Evolutionary conservation across 1,140 invertebrate species (phyloP).

Genomic region (Listronotus oregonensis): DNA sequence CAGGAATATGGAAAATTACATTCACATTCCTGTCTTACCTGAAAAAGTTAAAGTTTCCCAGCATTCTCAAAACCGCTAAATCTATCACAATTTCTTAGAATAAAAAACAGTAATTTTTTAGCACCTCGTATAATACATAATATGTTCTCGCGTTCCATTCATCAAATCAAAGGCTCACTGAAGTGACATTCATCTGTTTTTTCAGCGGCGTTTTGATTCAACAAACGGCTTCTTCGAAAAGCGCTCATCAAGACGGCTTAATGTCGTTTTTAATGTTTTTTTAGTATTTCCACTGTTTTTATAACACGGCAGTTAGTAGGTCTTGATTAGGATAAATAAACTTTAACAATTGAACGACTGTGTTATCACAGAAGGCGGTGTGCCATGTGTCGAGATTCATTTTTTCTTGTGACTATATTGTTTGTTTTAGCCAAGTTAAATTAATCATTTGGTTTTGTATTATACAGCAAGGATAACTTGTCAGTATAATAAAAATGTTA

Average conservation of each 20-base stretch:
- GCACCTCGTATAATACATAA: no score
- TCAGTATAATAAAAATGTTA: no score
- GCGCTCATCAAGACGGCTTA: constrained; percentile 11
- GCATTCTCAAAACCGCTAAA: no score
- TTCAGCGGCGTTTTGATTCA: constrained; percentile 31
- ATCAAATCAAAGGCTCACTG: constrained; percentile 28
- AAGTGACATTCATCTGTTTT: constrained; percentile 33
- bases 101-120: no score
- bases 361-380: constrained; percentile 8
- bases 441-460: no score
- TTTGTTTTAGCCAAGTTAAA: no score
- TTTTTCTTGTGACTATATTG: background rate
- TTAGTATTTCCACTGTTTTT: constrained; percentile 25
- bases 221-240: constrained; percentile 17
- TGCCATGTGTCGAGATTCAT: background rate
- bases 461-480: no score
- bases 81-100: no score
- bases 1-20: no score
- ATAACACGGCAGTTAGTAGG: constrained; percentile 10
- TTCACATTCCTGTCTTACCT: no score
- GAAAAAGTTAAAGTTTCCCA: no score
- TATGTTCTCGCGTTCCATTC: background rate
- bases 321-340: constrained; percentile 16
- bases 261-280: constrained; percentile 27
- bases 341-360: constrained; percentile 15